phyloP scores from a whole-genome alignment of 2,888 invertebrate species.

The Bibio marci region DNA sequence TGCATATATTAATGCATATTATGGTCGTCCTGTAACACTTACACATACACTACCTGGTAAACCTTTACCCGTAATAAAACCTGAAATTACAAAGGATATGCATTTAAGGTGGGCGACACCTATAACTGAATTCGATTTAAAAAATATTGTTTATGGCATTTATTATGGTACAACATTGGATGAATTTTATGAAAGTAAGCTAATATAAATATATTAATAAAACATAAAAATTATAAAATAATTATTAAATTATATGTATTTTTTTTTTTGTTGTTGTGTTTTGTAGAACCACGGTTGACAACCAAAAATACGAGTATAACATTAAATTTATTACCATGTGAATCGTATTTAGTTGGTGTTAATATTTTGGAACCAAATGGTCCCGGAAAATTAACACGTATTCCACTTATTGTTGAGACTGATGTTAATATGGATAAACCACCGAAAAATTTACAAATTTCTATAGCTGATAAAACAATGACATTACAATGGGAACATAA shows the following conservation, averaged over 20 bases:
- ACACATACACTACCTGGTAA: constrained; percentile 25
- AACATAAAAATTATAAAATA: too few relatives aligned
- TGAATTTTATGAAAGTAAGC: constrained; percentile 41
- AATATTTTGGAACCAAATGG: constrained; percentile 46
- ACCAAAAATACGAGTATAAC: constrained; percentile 37
- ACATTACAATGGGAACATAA: constrained; percentile 55
- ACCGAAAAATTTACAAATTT: constrained; percentile 45
- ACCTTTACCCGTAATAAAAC: constrained; percentile 16
- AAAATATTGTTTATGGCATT: constrained; percentile 39
- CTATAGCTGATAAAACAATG: constrained; percentile 23
- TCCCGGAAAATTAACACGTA: constrained; percentile 41
- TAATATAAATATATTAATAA: constrained; percentile 1
- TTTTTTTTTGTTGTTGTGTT: constrained; percentile 6
- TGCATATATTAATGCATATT: constrained; percentile 33
- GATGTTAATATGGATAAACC: constrained; percentile 47
- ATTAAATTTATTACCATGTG: constrained; percentile 51
- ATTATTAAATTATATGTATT: neutral
- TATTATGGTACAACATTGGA: constrained; percentile 45
- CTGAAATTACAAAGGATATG: constrained; percentile 35
- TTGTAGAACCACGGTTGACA: constrained; percentile 28
- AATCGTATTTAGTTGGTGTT: constrained; percentile 53
- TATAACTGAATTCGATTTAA: constrained; percentile 21
- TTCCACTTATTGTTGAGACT: constrained; percentile 37
- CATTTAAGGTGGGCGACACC: neutral
- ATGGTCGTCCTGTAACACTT: constrained; percentile 24